Conservation (phyloP, 2,113 vertebrate species). For the Semicossyphus pulcher region DNA sequence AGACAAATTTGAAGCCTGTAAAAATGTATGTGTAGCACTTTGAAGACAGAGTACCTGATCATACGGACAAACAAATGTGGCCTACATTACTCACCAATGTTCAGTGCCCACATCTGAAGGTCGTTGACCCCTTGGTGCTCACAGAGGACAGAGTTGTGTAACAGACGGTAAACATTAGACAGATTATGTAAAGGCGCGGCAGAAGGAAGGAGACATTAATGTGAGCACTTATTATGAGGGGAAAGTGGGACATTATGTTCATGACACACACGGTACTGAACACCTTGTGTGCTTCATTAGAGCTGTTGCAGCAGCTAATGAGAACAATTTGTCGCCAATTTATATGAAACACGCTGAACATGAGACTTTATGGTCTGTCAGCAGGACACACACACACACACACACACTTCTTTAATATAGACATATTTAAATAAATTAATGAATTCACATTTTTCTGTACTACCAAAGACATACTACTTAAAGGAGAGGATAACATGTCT, state of each 20-base stretch:
- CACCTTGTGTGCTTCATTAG: neutral
- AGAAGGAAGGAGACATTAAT: neutral
- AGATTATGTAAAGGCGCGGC: slow-evolving; percentile 60
- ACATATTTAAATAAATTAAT: too few relatives aligned
- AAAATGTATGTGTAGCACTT: too few relatives aligned
- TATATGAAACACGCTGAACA: neutral
- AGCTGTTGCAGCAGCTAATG: neutral
- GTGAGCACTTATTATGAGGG: neutral
- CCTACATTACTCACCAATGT: neutral
- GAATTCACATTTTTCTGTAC: too few relatives aligned
- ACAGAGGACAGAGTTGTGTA: slow-evolving; percentile 47
- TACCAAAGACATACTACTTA: too few relatives aligned
- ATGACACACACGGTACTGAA: neutral
- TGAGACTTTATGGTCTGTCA: neutral
- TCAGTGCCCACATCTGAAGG: slow-evolving; percentile 19
- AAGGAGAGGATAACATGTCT: too few relatives aligned
- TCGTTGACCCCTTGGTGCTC: slow-evolving; percentile 44
- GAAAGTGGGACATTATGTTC: slow-evolving; percentile 15
- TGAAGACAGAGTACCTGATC: neutral
- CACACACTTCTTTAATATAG: neutral
- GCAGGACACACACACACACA: neutral
- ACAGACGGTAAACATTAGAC: slow-evolving; percentile 72
- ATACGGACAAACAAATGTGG: neutral
- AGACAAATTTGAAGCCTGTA: too few relatives aligned
- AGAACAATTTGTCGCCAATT: neutral